A percentile compares a stretch with the other conserved stretches of the same genome.
Conservation (phyloP, 2,797 vertebrate genomes). For the Coreius guichenoti region DNA sequence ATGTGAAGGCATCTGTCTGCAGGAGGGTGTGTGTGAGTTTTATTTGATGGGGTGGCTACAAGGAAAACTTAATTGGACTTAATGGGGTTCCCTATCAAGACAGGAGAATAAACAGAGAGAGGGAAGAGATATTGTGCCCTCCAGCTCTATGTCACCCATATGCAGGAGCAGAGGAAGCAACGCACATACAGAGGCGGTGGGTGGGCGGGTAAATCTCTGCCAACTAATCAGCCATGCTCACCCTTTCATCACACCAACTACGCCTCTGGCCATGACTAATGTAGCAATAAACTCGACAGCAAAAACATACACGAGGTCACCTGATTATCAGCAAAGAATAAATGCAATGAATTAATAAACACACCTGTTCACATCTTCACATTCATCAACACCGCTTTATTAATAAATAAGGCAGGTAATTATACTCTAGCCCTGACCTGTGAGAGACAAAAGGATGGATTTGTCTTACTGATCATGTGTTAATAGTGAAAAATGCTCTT, state of each 20-base stretch:
- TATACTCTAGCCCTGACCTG: not conserved
- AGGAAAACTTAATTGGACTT: constrained; percentile 77
- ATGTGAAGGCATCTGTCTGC: constrained; percentile 23
- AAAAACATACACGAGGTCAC: constrained; percentile 42
- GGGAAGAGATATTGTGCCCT: constrained; percentile 67
- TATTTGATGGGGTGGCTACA: constrained; percentile 67
- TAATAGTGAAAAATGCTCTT: not conserved
- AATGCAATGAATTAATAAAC: constrained; percentile 41
- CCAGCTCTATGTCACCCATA: constrained; percentile 77
- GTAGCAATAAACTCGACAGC: constrained; percentile 34
- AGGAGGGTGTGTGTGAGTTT: constrained; percentile 55
- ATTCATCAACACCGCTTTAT: constrained; percentile 10
- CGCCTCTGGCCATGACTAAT: constrained; percentile 58
- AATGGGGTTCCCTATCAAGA: constrained; percentile 76
- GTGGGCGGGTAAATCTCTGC: constrained; percentile 49
- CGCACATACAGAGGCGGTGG: constrained; percentile 46
- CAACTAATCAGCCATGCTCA: constrained; percentile 72
- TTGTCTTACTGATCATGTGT: constrained; percentile 1
- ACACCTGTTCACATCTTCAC: constrained; percentile 24
- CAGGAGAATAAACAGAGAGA: constrained; percentile 75
- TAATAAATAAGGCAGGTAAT: constrained; percentile 25
- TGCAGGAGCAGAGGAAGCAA: constrained; percentile 61
- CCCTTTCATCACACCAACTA: constrained; percentile 67
- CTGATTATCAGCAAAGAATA: constrained; percentile 38
- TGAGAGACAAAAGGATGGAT: constrained; percentile 1